These are phyloP conservation scores for Steinernema scapterisci DNA, from an alignment of 2,888 invertebrate genomes.

Conservation along the genomic window DNA sequence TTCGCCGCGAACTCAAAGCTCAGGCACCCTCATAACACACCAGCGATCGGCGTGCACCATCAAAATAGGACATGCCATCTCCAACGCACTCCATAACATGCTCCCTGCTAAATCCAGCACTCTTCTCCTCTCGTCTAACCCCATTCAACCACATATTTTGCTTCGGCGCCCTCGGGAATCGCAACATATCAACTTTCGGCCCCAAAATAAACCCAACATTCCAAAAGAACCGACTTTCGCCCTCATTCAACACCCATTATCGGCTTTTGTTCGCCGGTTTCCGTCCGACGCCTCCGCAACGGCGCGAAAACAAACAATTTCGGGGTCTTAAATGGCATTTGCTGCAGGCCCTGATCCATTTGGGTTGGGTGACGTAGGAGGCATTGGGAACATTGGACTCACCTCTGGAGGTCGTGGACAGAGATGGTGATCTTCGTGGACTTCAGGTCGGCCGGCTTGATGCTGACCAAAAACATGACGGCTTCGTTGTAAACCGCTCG, in stretches of 20 bases:
- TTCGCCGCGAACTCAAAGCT: too few species aligned
- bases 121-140: too few species aligned
- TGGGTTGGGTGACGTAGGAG: neutral
- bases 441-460: conserved; percentile 67
- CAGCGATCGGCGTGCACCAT: neutral
- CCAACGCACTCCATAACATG: too few species aligned
- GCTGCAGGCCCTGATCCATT: neutral
- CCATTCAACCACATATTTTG: too few species aligned
- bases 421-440: conserved; percentile 68
- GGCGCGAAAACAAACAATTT: conserved; percentile 9
- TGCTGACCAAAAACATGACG: conserved; percentile 67
- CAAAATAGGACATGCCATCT: too few species aligned
- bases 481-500: conserved; percentile 61
- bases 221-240: conserved; percentile 2
- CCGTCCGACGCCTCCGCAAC: neutral
- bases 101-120: too few species aligned
- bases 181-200: conserved; percentile 22
- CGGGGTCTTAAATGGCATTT: neutral
- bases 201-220: neutral
- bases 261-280: conserved; percentile 4
- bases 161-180: neutral
- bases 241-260: neutral
- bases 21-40: neutral
- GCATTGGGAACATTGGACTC: neutral
- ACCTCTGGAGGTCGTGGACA: conserved; percentile 65